A percentile compares a stretch with the other conserved stretches of the same genome.
phyloP scores from a whole-genome alignment of 2,797 vertebrate genomes.

The Crocodylus rhombifer region DNA sequence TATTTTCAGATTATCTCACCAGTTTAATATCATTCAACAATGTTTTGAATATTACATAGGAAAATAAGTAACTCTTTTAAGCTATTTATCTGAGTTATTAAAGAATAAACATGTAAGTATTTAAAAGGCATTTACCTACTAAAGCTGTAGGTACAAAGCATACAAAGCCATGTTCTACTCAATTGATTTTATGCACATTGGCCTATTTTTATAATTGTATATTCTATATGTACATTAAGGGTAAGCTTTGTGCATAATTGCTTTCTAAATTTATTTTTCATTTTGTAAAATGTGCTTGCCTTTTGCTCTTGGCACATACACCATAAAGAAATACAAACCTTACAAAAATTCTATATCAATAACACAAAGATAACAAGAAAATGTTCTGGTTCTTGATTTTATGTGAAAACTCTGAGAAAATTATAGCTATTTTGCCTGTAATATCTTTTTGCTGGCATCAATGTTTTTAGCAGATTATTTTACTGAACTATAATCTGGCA shows the following conservation, averaged over 20 bases:
- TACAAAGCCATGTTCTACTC: too few species aligned
- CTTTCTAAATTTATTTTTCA: constrained; percentile 44
- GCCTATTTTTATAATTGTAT: not conserved
- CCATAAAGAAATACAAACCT: constrained; percentile 39
- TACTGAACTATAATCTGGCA: constrained; percentile 37
- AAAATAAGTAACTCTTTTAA: not conserved
- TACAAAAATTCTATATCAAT: constrained; percentile 36
- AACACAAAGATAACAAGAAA: constrained; percentile 25
- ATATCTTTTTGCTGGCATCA: constrained; percentile 40
- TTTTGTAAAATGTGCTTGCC: not conserved
- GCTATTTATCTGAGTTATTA: not conserved
- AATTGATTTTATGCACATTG: too few species aligned
- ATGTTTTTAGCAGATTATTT: constrained; percentile 27
- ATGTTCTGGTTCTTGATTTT: constrained; percentile 35
- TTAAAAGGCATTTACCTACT: not conserved
- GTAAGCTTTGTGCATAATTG: constrained; percentile 24
- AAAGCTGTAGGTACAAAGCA: not conserved
- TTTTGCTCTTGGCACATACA: constrained; percentile 4
- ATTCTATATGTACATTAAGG: not conserved
- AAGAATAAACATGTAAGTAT: not conserved
- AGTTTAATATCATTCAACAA: not conserved
- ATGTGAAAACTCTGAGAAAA: not conserved
- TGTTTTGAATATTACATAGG: not conserved
- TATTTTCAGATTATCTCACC: not conserved
- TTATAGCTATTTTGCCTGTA: not conserved